Evolutionary conservation across 2,888 invertebrate species (phyloP), one percentile per base, ranked within the genome.

Genomic region (Dusona sp.): DNA sequence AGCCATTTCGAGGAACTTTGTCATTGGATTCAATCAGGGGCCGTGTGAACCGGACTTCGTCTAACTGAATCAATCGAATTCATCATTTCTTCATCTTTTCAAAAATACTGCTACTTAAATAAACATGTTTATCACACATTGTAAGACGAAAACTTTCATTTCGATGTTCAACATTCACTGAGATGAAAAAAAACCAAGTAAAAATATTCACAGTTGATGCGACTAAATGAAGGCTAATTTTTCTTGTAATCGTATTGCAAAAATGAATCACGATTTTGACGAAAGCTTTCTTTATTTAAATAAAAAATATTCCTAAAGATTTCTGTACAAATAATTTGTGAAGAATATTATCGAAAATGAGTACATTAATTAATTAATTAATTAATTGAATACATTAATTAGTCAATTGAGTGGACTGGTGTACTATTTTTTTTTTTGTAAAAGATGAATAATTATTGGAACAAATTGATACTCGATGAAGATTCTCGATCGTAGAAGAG

Each of bases 11-110:
- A 22, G 29, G 42, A 61, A 33, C 22, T 64, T 64, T 6, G 29
- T 79, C 72, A 29, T 75, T 6, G 29, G 48, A 54, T 77, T 65
- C 51, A 73, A 73, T 45, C 48, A 85, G 68, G 73, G 79, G 73
- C 88, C 88, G 88, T 68, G 79, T 83, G 79, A 65, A 88, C 85
- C 87, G 88, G 88, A 79, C 74, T 82, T 82, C 84, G 79, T 19
- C 29, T 33, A 65, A 80, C 33, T 48, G n/a, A 79, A 79, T 78
- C 48, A 8, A 54, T 36, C 33, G 22, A 9, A 33, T 16, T 45
- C 29, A 45, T 29, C 45, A 25, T 70, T n/a, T 70, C 7, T 45
- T 22, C 9, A 42, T 48, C 16, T 45, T 25, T 45, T 45, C 11
- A 54, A 22, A 25, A 22, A 25, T 51, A n/a, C 19, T n/a, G 2